phyloP scores from a whole-genome alignment of 1,140 invertebrate genomes.

The Kradibia gibbosae region DNA sequence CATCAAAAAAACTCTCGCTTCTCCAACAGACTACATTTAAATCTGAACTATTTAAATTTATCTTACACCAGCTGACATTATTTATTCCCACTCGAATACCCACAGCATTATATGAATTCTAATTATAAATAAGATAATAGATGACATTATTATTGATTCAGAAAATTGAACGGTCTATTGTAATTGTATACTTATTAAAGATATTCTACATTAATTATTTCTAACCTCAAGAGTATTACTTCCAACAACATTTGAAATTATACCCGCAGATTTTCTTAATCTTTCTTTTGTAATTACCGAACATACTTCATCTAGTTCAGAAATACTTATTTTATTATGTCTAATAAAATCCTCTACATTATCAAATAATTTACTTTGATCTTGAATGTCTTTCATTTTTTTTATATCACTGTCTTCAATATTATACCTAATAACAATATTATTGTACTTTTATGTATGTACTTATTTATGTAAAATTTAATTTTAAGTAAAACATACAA shows the following conservation, averaged over 20 bases:
- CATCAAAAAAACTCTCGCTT: background rate
- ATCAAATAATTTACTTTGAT: background rate
- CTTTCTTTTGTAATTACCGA: background rate
- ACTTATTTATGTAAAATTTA: background rate
- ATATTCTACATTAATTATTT: background rate
- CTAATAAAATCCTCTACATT: conserved; percentile 17
- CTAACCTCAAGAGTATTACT: conserved; percentile 9
- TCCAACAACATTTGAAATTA: background rate
- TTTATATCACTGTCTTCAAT: background rate
- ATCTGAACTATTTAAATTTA: conserved; percentile 24
- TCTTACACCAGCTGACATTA: conserved; percentile 20
- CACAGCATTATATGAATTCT: conserved; percentile 28
- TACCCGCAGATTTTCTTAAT: background rate
- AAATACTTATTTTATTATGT: background rate
- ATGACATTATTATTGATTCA: background rate
- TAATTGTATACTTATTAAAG: background rate
- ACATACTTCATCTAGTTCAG: conserved; percentile 23
- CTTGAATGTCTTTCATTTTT: background rate
- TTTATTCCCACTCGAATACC: conserved; percentile 14
- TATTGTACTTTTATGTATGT: background rate
- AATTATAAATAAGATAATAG: background rate
- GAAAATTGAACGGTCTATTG: background rate
- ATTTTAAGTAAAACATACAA: background rate
- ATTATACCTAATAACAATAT: conserved; percentile 7
- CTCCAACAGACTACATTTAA: conserved; percentile 41